These are phyloP conservation scores for Peromyscus polionotus DNA, from an alignment of 2,113 vertebrate genomes.

Conservation along the genomic window DNA sequence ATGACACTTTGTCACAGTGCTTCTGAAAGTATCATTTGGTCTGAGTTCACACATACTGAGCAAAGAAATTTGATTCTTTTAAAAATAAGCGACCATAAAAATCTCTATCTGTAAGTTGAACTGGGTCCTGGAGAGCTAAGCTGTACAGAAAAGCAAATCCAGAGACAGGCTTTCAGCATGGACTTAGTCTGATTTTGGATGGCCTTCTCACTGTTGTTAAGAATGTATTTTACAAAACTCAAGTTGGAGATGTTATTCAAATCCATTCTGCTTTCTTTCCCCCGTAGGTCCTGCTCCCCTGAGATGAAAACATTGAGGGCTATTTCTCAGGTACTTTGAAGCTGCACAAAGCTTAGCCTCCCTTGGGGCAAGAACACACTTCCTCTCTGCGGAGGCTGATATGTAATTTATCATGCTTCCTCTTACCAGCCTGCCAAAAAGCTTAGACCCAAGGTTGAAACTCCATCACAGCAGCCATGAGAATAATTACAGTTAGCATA, in stretches of 20 bases:
- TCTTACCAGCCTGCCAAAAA: conserved; percentile 19
- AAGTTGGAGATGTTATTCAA: conserved; percentile 18
- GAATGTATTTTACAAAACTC: conserved; percentile 51
- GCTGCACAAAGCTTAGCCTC: conserved; percentile 17
- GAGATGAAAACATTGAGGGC: background rate
- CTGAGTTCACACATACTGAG: background rate
- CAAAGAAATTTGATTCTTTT: conserved; percentile 3
- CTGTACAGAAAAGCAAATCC: conserved; percentile 21
- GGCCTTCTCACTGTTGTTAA: background rate
- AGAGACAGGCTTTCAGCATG: background rate
- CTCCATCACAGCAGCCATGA: background rate
- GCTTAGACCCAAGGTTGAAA: conserved; percentile 13
- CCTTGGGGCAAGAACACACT: background rate
- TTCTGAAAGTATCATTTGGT: conserved; percentile 26
- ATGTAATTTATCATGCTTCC: conserved; percentile 5
- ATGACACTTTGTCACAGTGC: background rate
- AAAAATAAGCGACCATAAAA: background rate
- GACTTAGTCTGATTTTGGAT: background rate
- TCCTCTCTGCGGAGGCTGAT: background rate
- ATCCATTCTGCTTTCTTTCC: conserved; percentile 20
- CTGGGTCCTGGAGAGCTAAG: background rate
- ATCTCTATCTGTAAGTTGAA: background rate
- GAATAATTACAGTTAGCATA: background rate
- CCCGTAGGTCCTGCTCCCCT: background rate
- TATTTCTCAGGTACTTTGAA: conserved; percentile 5